Conservation (phyloP, 2,888 invertebrate species). For the Hyposoter didymator region DNA sequence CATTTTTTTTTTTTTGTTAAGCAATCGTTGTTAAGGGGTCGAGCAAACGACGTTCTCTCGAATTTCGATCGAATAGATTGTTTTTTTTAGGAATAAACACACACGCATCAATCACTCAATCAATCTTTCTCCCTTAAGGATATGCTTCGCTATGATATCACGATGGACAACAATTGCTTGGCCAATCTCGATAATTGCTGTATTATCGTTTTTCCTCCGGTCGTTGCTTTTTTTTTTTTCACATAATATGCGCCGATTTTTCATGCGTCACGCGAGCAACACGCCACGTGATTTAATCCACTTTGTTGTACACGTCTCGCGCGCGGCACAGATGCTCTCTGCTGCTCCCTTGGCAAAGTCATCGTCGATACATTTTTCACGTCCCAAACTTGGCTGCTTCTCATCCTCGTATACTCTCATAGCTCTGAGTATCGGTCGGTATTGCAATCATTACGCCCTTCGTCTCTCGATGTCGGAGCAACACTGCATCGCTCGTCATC, state of each 20-base stretch:
- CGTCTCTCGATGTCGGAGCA: background rate
- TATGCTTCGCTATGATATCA: background rate
- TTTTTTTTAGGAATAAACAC: background rate
- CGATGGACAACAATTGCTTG: background rate
- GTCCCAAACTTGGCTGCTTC: background rate
- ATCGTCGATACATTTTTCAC: slow-evolving; percentile 52
- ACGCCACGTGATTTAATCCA: slow-evolving; percentile 52
- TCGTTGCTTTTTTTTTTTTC: background rate
- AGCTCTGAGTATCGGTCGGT: background rate
- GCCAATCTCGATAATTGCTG: slow-evolving; percentile 24
- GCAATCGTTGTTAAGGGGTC: no score
- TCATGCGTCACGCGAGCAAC: slow-evolving; percentile 34
- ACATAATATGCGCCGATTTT: slow-evolving; percentile 38
- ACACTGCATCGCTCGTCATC: no score
- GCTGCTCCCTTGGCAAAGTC: slow-evolving; percentile 17
- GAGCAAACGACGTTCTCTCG: no score
- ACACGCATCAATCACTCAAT: background rate
- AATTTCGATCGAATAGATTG: no score
- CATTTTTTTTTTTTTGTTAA: no score
- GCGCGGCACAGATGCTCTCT: slow-evolving; percentile 3
- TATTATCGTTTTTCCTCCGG: background rate
- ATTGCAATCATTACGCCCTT: background rate
- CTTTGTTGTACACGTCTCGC: slow-evolving; percentile 24
- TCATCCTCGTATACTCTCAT: background rate
- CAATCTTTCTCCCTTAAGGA: background rate